These are phyloP conservation scores for Austrofundulus limnaeus DNA, from an alignment of 2,113 vertebrate genomes.

Conservation along the genomic window DNA sequence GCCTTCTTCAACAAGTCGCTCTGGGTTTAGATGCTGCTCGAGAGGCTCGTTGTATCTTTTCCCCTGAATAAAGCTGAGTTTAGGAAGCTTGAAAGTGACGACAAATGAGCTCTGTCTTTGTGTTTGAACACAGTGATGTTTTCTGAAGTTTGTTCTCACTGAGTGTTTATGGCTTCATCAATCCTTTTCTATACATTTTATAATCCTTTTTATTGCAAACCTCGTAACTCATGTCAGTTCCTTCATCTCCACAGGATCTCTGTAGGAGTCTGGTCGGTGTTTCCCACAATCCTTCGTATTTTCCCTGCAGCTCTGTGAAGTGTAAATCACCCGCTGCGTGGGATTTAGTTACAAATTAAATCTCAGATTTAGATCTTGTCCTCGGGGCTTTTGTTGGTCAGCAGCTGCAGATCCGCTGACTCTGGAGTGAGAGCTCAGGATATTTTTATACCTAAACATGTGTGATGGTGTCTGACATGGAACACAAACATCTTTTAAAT, in stretches of 20 bases:
- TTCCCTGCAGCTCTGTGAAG: constrained; percentile 11
- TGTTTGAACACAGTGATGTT: background rate
- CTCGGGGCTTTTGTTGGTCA: constrained; percentile 8
- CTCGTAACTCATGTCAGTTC: background rate
- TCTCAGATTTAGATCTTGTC: constrained; percentile 6
- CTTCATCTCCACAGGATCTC: constrained; percentile 3
- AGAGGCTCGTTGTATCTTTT: background rate
- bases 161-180: background rate
- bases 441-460: background rate
- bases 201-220: background rate
- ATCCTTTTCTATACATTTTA: constrained; percentile 10
- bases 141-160: background rate
- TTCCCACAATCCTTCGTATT: constrained; percentile 4
- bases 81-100: background rate
- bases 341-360: constrained; percentile 8
- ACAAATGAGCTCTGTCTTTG: background rate
- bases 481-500: no score
- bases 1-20: background rate
- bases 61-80: no score
- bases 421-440: background rate
- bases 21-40: background rate
- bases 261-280: constrained; percentile 7
- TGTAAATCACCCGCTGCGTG: background rate
- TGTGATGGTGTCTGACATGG: no score
- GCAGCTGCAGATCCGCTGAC: background rate